phyloP scores from a whole-genome alignment of 2,113 vertebrate genomes.

The Xenopus borealis region DNA sequence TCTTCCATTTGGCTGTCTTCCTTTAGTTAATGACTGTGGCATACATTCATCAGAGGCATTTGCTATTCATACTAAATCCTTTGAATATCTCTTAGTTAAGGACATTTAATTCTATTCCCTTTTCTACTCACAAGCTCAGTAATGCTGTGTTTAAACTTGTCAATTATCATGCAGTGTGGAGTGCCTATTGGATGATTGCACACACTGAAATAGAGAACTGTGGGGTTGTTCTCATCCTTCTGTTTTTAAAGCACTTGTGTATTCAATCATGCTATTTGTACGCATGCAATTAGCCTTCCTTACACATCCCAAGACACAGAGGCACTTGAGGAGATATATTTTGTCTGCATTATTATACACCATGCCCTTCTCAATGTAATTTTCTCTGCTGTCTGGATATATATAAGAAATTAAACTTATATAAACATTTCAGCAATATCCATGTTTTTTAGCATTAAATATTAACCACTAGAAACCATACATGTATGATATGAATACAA shows the following conservation, averaged over 20 bases:
- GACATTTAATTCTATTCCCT: slow-evolving; percentile 30
- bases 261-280: slow-evolving; percentile 41
- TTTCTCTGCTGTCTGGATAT: slow-evolving; percentile 18
- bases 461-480: too few species aligned
- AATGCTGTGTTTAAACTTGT: slow-evolving; percentile 39
- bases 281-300: slow-evolving; percentile 38
- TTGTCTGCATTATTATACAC: slow-evolving; percentile 23
- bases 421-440: neutral
- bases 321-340: slow-evolving; percentile 40
- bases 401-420: slow-evolving; percentile 15
- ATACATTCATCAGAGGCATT: slow-evolving; percentile 9
- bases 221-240: slow-evolving; percentile 35
- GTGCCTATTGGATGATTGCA: slow-evolving; percentile 40
- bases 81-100: slow-evolving; percentile 13
- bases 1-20: too few species aligned
- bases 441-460: too few species aligned
- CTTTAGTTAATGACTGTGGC: too few species aligned
- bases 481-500: too few species aligned
- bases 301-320: slow-evolving; percentile 38
- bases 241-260: slow-evolving; percentile 43
- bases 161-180: slow-evolving; percentile 28
- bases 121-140: neutral
- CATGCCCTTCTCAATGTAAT: slow-evolving; percentile 16
- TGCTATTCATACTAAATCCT: slow-evolving; percentile 10
- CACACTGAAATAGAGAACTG: slow-evolving; percentile 32